A percentile compares a stretch with the other conserved stretches of the same genome.
Conservation (phyloP, 30 jellyfish, hydroid and myxozoan genomes). For the Haliclystus octoradiatus region DNA sequence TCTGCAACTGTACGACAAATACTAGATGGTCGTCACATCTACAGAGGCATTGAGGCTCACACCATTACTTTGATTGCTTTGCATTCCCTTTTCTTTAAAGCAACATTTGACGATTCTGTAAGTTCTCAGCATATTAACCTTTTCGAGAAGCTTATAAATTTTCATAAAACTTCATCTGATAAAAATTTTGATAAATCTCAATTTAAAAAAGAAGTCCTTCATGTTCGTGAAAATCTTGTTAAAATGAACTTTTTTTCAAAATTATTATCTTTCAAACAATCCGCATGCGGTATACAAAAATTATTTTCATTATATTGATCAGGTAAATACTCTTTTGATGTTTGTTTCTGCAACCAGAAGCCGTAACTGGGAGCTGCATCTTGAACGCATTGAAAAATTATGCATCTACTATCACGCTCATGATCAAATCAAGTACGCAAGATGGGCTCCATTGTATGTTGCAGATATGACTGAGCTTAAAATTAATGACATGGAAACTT, state of each 20-base stretch:
- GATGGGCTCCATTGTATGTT: neutral
- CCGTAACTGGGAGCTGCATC: neutral
- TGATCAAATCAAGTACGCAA: neutral
- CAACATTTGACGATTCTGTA: neutral
- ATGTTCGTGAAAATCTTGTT: neutral
- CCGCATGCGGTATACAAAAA: neutral
- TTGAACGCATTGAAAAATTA: neutral
- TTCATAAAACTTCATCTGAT: neutral
- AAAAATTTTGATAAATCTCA: neutral
- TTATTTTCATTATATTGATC: neutral
- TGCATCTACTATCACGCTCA: neutral
- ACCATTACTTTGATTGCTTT: neutral
- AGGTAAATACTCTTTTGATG: neutral
- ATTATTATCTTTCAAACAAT: neutral
- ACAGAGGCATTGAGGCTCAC: slow-evolving; percentile 40
- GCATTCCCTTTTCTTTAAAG: neutral
- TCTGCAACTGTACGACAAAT: slow-evolving; percentile 22
- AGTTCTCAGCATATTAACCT: neutral
- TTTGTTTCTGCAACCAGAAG: neutral
- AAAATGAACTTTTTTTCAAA: neutral
- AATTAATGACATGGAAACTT: neutral
- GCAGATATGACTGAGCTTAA: neutral
- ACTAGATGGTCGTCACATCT: slow-evolving; percentile 17
- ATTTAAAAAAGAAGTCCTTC: too few relatives aligned
- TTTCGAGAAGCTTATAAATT: too few relatives aligned